A percentile compares a stretch with the other conserved stretches of the same genome.
Conservation (phyloP, 2,888 invertebrate genomes). For the Diplolepis rosae region DNA sequence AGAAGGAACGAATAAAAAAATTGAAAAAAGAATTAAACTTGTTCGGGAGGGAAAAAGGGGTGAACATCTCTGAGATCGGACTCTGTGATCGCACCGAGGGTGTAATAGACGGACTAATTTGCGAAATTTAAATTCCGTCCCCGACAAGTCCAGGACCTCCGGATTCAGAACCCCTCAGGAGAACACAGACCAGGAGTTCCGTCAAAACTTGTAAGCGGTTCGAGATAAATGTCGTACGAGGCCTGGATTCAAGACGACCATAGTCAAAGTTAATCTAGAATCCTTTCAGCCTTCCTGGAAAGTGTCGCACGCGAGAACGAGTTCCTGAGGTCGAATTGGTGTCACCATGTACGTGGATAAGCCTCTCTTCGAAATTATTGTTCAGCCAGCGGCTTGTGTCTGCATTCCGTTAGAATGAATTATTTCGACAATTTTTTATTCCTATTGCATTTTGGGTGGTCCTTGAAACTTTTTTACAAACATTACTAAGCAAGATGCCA, state of each 20-base stretch:
- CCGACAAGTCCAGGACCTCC: slow-evolving; percentile 52
- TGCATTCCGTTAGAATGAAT: slow-evolving; percentile 1
- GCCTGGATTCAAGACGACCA: slow-evolving; percentile 41
- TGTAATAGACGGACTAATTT: slow-evolving; percentile 73
- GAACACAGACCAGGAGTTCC: slow-evolving; percentile 39
- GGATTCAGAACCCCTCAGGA: slow-evolving; percentile 21
- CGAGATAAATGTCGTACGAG: slow-evolving; percentile 55
- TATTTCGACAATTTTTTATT: slow-evolving; percentile 3
- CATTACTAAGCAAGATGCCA: neutral
- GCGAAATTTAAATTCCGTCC: slow-evolving; percentile 73
- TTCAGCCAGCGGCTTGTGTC: too few species aligned
- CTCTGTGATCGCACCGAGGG: slow-evolving; percentile 64
- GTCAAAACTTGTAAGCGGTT: slow-evolving; percentile 40
- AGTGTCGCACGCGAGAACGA: slow-evolving; percentile 44
- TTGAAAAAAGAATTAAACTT: neutral
- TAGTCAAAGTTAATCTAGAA: slow-evolving; percentile 39
- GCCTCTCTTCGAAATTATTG: slow-evolving; percentile 19
- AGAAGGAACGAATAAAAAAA: slow-evolving; percentile 20
- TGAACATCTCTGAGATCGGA: slow-evolving; percentile 54
- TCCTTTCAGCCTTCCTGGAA: slow-evolving; percentile 48
- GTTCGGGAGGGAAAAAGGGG: slow-evolving; percentile 22
- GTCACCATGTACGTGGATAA: slow-evolving; percentile 26
- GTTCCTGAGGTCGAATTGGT: slow-evolving; percentile 36
- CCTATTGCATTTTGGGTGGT: neutral
- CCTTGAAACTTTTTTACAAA: neutral